Evolutionary conservation across 1,140 invertebrate genomes (phyloP).

Genomic region (Hylaeus anthracinus): DNA sequence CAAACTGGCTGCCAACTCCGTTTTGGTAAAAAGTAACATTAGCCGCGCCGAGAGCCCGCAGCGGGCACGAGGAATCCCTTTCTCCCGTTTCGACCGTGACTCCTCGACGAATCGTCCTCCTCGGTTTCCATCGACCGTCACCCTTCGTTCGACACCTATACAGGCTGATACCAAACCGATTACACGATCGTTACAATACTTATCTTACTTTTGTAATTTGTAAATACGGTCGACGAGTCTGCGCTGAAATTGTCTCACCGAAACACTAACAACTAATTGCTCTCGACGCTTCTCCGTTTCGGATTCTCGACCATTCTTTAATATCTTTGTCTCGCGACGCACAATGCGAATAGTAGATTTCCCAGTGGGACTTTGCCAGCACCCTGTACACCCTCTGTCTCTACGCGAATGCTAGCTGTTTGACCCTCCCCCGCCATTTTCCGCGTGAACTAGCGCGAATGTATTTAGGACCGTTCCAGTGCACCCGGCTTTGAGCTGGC

Average conservation of each 20-base stretch:
- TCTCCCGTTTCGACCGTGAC: conserved; percentile 1
- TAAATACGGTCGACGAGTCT: too few species aligned
- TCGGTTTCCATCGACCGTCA: not conserved
- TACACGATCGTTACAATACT: too few species aligned
- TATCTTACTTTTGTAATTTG: too few species aligned
- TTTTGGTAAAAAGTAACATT: conserved; percentile 61
- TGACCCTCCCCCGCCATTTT: conserved; percentile 34
- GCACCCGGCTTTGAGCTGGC: conserved; percentile 3
- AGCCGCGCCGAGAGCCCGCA: conserved; percentile 28
- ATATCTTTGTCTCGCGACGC: too few species aligned
- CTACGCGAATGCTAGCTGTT: conserved; percentile 12
- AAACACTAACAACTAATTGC: too few species aligned
- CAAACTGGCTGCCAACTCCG: conserved; percentile 60
- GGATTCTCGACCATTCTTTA: too few species aligned
- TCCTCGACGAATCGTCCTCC: not conserved
- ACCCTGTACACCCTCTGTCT: not conserved
- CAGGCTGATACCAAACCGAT: too few species aligned
- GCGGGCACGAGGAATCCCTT: not conserved
- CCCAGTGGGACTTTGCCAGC: too few species aligned
- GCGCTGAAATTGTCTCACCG: too few species aligned
- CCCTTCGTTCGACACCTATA: not conserved
- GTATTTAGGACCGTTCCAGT: conserved; percentile 44
- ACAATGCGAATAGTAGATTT: too few species aligned
- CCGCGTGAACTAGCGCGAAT: conserved; percentile 50
- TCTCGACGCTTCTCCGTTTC: too few species aligned